Conservation (phyloP, 2,888 invertebrate genomes). For the Plebejus melissa region DNA sequence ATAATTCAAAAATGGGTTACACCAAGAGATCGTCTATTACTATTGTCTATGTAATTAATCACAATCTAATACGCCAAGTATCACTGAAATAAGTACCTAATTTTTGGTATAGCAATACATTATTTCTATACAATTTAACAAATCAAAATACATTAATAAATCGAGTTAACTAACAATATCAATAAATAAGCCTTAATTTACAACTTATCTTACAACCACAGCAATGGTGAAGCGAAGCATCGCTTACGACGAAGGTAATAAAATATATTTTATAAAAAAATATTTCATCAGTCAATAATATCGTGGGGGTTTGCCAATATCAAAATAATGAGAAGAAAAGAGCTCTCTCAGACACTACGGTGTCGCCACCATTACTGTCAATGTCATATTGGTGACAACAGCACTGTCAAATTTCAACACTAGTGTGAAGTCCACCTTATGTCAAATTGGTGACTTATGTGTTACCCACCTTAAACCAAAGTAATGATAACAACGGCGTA, state of each 20-base stretch:
- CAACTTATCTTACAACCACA: conserved; percentile 50
- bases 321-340: conserved; percentile 55
- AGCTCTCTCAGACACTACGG: conserved; percentile 39
- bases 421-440: neutral
- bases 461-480: neutral
- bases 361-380: neutral
- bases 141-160: conserved; percentile 15
- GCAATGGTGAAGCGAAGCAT: conserved; percentile 67
- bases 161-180: conserved; percentile 13
- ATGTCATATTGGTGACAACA: neutral
- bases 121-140: conserved; percentile 18
- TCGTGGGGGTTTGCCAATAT: conserved; percentile 78
- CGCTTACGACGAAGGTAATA: conserved; percentile 39
- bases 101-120: conserved; percentile 25
- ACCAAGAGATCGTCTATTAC: conserved; percentile 49
- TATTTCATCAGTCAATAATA: conserved; percentile 51
- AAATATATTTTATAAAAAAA: conserved; percentile 38
- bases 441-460: neutral
- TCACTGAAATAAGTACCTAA: conserved; percentile 50
- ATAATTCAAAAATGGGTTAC: conserved; percentile 39
- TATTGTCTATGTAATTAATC: conserved; percentile 36
- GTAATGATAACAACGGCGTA: too few relatives aligned
- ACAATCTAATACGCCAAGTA: conserved; percentile 46
- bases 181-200: conserved; percentile 41
- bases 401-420: neutral